These are phyloP conservation scores for Sinhomidia bicolor DNA, from an alignment of 2,888 invertebrate genomes.

Conservation along the genomic window DNA sequence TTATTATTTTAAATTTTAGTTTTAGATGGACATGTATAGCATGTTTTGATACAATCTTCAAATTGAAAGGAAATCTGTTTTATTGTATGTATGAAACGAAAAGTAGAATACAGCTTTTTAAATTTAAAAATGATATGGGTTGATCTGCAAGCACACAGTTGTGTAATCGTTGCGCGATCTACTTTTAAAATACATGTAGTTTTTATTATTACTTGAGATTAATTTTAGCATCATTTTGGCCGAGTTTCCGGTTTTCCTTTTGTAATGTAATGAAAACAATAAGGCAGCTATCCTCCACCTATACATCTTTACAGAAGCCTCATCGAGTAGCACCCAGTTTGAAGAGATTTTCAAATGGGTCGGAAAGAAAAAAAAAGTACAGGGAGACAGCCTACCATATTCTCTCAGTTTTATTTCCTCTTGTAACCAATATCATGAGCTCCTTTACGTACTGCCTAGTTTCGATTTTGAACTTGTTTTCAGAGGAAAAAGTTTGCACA, in stretches of 20 bases:
- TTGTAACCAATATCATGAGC: not conserved
- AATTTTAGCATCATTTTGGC: slow-evolving; percentile 63
- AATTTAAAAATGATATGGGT: not conserved
- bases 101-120: not conserved
- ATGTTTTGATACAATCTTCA: not conserved
- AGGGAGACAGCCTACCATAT: not conserved
- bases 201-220: slow-evolving; percentile 41
- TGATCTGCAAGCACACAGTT: not conserved
- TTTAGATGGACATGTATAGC: not conserved
- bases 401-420: not conserved
- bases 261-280: not conserved
- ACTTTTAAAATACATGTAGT: not conserved
- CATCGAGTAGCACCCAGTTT: not conserved
- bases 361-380: too few species aligned
- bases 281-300: not conserved
- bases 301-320: not conserved
- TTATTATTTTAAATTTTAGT: not conserved
- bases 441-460: not conserved
- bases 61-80: not conserved
- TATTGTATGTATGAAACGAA: too few species aligned
- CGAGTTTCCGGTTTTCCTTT: slow-evolving; percentile 28
- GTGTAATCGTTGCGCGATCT: not conserved
- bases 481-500: not conserved
- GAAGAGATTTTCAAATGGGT: not conserved
- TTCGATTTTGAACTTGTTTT: slow-evolving; percentile 1